Percentiles rank a stretch among this genome's conserved stretches.
Conservation (phyloP, 2,888 invertebrate species). For the Epiblema foenella region DNA sequence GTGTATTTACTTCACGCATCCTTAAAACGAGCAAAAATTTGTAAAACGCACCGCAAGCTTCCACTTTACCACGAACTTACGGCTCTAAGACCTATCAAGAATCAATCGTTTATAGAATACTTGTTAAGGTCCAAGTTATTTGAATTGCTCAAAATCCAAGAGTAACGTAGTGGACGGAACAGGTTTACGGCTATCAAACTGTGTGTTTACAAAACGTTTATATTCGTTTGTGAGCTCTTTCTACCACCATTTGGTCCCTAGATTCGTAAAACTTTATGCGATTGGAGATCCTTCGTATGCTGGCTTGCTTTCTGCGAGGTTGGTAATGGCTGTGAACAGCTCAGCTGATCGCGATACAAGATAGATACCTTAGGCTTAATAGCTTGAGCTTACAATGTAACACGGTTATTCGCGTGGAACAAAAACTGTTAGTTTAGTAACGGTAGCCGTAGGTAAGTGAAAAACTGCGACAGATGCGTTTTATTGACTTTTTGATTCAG, state of each 20-base stretch:
- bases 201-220: not conserved
- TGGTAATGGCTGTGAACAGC: not conserved
- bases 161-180: slow-evolving; percentile 59
- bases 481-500: not conserved
- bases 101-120: slow-evolving; percentile 14
- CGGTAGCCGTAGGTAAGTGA: slow-evolving; percentile 8
- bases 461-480: slow-evolving; percentile 1
- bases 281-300: not conserved
- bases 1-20: not conserved
- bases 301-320: not conserved
- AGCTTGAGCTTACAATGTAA: slow-evolving; percentile 20
- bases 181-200: slow-evolving; percentile 5
- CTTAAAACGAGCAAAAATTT: not conserved
- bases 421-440: slow-evolving; percentile 4
- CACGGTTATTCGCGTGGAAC: slow-evolving; percentile 6
- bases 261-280: not conserved
- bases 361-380: slow-evolving; percentile 25
- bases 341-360: slow-evolving; percentile 12
- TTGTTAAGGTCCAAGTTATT: slow-evolving; percentile 64
- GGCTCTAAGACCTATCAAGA: slow-evolving; percentile 7
- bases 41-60: not conserved
- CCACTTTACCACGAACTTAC: not conserved
- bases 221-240: not conserved
- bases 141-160: slow-evolving; percentile 67
- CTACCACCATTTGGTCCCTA: not conserved